Conservation (phyloP, 2,888 invertebrate species). For the Bombylius major region DNA sequence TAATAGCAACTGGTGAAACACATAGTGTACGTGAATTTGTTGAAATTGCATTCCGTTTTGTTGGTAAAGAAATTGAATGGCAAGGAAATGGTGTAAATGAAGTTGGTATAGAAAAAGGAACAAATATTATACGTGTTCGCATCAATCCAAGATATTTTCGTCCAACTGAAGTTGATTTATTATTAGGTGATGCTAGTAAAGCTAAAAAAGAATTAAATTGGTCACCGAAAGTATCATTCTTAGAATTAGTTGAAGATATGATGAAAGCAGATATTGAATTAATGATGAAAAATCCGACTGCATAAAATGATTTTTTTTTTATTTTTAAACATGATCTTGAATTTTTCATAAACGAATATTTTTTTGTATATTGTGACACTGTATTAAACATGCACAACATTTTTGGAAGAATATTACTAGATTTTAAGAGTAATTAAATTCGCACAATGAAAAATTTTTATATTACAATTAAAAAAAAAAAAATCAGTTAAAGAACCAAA, state of each 20-base stretch:
- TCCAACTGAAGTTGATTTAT: constrained; percentile 92
- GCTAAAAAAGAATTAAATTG: constrained; percentile 79
- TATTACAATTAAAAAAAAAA: no score
- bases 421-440: no score
- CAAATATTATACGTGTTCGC: constrained; percentile 64
- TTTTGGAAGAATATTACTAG: no score
- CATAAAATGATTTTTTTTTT: constrained; percentile 40
- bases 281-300: constrained; percentile 83
- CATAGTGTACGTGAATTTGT: constrained; percentile 97
- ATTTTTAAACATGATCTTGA: no score
- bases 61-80: constrained; percentile 75
- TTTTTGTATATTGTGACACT: no score
- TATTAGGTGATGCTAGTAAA: constrained; percentile 89
- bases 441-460: no score
- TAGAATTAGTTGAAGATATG: constrained; percentile 87
- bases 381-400: no score
- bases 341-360: no score
- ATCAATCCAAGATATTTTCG: constrained; percentile 92
- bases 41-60: constrained; percentile 73
- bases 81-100: constrained; percentile 74
- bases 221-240: constrained; percentile 69
- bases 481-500: no score
- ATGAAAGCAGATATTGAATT: constrained; percentile 78
- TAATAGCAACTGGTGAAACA: constrained; percentile 90
- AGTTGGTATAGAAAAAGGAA: constrained; percentile 52